Evolutionary conservation across 2,113 vertebrate genomes (phyloP).

Genomic region (Pteropus alecto): DNA sequence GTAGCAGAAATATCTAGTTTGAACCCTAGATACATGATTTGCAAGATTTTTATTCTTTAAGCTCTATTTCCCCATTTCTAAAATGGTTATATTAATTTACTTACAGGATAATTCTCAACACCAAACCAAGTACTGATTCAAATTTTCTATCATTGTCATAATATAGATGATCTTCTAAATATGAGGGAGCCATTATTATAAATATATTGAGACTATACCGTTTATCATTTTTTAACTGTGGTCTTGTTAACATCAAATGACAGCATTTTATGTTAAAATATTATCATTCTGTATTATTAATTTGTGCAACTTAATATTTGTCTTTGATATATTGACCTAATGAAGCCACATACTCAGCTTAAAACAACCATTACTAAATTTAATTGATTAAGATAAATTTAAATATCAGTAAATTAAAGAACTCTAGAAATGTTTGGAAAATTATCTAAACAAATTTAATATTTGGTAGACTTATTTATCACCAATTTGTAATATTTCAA

Average conservation of each 20-base stretch:
- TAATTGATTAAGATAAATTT: not conserved
- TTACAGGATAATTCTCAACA: not conserved
- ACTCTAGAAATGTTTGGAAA: not conserved
- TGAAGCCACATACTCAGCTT: not conserved
- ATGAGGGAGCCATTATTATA: not conserved
- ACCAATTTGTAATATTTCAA: not conserved
- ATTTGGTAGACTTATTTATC: not conserved
- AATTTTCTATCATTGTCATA: not conserved
- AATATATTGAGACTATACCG: not conserved
- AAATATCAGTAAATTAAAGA: not conserved
- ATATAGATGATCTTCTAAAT: not conserved
- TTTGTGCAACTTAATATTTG: not conserved
- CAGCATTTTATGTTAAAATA: not conserved
- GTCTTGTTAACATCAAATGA: not conserved
- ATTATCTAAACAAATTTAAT: not conserved
- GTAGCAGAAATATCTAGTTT: not conserved
- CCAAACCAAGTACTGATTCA: not conserved
- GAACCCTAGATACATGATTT: not conserved
- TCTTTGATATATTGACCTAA: not conserved
- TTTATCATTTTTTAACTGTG: not conserved
- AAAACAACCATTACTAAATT: not conserved
- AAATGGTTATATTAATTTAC: not conserved
- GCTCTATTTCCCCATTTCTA: not conserved
- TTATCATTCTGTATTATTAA: not conserved
- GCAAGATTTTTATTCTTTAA: not conserved